Percentiles rank a stretch among this genome's conserved stretches.
Evolutionary conservation across 1,140 invertebrate genomes (phyloP).

Genomic region (Neodiprion virginianus): DNA sequence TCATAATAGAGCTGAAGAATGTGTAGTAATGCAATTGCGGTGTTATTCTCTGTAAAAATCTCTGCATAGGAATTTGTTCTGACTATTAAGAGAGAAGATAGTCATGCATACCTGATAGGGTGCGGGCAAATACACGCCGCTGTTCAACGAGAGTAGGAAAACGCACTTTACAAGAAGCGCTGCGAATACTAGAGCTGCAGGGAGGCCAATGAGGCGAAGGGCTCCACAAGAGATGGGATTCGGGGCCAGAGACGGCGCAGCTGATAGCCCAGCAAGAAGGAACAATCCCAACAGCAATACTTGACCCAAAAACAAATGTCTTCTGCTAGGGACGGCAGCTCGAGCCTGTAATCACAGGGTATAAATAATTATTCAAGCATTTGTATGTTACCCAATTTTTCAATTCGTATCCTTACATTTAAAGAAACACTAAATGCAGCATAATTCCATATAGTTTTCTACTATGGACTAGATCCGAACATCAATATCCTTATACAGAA

Average conservation of each 20-base stretch:
- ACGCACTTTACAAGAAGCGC: slow-evolving; percentile 93
- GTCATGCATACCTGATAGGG: slow-evolving; percentile 74
- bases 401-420: too few relatives aligned
- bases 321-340: slow-evolving; percentile 80
- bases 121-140: slow-evolving; percentile 91
- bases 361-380: background rate
- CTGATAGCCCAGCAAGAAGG: slow-evolving; percentile 79
- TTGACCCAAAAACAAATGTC: slow-evolving; percentile 91
- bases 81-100: background rate
- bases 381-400: background rate
- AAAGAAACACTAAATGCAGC: too few relatives aligned
- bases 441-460: too few relatives aligned
- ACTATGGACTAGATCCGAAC: too few relatives aligned
- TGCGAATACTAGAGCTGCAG: slow-evolving; percentile 89
- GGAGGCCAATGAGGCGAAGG: slow-evolving; percentile 83
- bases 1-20: background rate
- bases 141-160: slow-evolving; percentile 89
- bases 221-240: slow-evolving; percentile 83
- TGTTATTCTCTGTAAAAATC: background rate
- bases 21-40: background rate
- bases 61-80: background rate
- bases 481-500: too few relatives aligned
- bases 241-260: slow-evolving; percentile 80
- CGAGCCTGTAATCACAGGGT: slow-evolving; percentile 63
- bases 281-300: slow-evolving; percentile 88